phyloP scores from a whole-genome alignment of 2,888 invertebrate species.

The Synanthedon formicaeformis region DNA sequence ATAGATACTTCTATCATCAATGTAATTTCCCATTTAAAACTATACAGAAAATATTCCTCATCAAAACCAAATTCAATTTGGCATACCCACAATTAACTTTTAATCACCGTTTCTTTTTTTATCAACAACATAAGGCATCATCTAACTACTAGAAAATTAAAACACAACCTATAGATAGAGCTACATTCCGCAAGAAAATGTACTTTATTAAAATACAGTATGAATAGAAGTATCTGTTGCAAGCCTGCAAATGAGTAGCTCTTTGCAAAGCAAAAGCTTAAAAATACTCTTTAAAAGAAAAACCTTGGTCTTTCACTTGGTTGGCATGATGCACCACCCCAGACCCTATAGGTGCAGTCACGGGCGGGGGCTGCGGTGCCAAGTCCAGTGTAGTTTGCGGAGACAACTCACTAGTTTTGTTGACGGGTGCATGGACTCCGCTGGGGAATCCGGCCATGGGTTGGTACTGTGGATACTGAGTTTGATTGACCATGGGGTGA shows the following conservation, averaged over 20 bases:
- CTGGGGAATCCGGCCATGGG: conserved; percentile 66
- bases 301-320: conserved; percentile 72
- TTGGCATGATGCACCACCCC: conserved; percentile 56
- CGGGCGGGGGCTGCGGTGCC: conserved; percentile 39
- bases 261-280: conserved; percentile 42
- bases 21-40: too few species aligned
- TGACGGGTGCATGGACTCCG: conserved; percentile 53
- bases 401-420: conserved; percentile 70
- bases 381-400: conserved; percentile 56
- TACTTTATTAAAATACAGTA: too few species aligned
- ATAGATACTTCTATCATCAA: too few species aligned
- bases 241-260: conserved; percentile 44
- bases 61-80: too few species aligned
- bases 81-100: too few species aligned
- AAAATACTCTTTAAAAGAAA: conserved; percentile 30
- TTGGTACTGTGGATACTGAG: conserved; percentile 59
- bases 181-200: too few species aligned
- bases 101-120: too few species aligned
- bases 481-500: conserved; percentile 78
- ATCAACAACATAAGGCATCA: too few species aligned
- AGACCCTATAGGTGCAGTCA: conserved; percentile 55
- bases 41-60: too few species aligned
- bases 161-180: too few species aligned
- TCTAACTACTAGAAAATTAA: too few species aligned
- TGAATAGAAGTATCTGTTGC: background rate